These are phyloP conservation scores for Apis cerana DNA, from an alignment of 1,140 invertebrate genomes.

Conservation along the genomic window DNA sequence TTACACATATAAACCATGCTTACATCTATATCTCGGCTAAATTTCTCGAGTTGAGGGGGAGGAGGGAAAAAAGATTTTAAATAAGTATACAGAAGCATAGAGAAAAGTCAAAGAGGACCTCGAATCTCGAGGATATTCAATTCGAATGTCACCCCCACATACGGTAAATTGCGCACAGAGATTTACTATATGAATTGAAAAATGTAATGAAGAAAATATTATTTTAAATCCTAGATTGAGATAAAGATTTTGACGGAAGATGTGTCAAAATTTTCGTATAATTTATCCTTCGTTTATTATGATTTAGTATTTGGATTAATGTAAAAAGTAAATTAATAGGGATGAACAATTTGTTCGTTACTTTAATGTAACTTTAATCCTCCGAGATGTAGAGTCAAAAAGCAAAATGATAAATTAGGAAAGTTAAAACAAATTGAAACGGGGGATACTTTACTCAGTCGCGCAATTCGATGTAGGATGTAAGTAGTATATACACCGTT, in stretches of 20 bases:
- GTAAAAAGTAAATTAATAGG: neutral
- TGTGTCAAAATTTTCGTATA: no score
- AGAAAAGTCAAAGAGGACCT: neutral
- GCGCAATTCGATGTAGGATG: neutral
- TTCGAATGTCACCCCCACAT: neutral
- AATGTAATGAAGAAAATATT: neutral
- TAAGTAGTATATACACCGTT: neutral
- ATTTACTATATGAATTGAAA: neutral
- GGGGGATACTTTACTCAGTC: slow-evolving; percentile 9
- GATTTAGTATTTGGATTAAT: no score
- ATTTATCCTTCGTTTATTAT: no score
- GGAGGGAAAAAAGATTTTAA: neutral
- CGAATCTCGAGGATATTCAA: no score
- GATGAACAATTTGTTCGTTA: neutral
- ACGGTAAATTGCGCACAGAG: no score
- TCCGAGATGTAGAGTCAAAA: no score
- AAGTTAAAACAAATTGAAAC: slow-evolving; percentile 9
- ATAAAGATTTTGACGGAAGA: neutral
- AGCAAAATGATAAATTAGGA: neutral
- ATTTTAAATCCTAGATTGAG: no score
- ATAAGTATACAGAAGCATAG: neutral
- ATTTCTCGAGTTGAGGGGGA: neutral
- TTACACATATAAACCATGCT: slow-evolving; percentile 16
- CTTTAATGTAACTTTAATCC: neutral
- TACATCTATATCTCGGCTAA: neutral